Evolutionary conservation across 2,797 vertebrate genomes (phyloP), one percentile per base, ranked within the genome.

Genomic region (Pipistrellus pygmaeus): DNA sequence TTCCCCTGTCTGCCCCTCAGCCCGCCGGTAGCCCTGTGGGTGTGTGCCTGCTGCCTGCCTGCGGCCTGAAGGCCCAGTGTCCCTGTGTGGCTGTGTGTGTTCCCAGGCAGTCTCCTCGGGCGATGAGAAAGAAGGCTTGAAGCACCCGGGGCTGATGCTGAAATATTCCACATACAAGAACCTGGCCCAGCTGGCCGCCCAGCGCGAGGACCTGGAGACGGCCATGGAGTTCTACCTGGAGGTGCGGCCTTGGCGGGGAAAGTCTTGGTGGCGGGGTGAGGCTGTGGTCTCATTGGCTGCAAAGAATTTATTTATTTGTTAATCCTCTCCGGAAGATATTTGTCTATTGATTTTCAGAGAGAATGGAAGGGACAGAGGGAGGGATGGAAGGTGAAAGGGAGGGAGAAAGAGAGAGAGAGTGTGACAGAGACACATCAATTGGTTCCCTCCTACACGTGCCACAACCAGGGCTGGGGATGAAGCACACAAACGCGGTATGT

Each of bases 81-180:
- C 64, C 68, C 23, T 68, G 35, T 53, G 11, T 0, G 12, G 38
- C 15, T 93, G 4, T 96, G 53, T 48, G 84, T 88, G 25, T 93
- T 97, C 96, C 51, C 90, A 99, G 99, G 99, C 99, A 12, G 97
- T 99, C 97, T 98, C 99, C 10, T 99, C 99, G 1, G 99, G 99
- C 53, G 99, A 99, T 97, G 99, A 99, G 97, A 99, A 98, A 87
- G 99, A 99, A 69, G 99, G 99, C 13, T 97, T 99, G 96, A 99
- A 99, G 89, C 99, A 99, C 96, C 99, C 99, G 1, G 99, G 99
- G 15, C 97, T 99, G 96, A 99, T 99, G 99, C 97, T 99, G 84
- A 99, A 99, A 95, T 99, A 99, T 96, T 99, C 99, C 48, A 99
- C 99, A 0, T 99, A 99, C 94, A 99, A 99, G 98, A 99, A 99